These are phyloP conservation scores for Ernsta delagoae DNA, from an alignment of 2,888 invertebrate species.

Conservation along the genomic window DNA sequence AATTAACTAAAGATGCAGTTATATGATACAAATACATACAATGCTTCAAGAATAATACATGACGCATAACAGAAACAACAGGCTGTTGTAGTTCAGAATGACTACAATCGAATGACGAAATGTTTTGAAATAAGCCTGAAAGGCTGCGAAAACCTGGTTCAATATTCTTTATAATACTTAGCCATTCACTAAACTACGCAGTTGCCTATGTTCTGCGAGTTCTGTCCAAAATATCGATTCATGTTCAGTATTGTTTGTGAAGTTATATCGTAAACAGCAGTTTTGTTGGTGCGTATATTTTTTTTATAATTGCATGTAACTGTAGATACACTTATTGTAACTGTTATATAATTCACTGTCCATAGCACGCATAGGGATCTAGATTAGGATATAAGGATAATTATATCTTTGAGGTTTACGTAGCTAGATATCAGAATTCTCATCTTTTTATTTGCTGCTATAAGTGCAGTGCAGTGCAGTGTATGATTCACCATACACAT, in stretches of 20 bases:
- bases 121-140: background rate
- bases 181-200: slow-evolving; percentile 10
- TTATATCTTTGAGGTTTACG: too few relatives aligned
- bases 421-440: too few relatives aligned
- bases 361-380: too few relatives aligned
- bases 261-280: background rate
- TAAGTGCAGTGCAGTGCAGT: too few relatives aligned
- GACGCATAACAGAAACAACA: background rate
- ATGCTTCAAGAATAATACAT: background rate
- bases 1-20: too few relatives aligned
- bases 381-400: too few relatives aligned
- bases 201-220: background rate
- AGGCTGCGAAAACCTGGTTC: slow-evolving; percentile 6
- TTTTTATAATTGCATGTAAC: background rate
- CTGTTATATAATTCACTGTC: too few relatives aligned
- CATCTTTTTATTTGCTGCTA: too few relatives aligned
- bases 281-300: background rate
- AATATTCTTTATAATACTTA: background rate
- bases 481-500: too few relatives aligned
- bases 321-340: too few relatives aligned
- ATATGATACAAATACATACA: too few relatives aligned
- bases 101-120: slow-evolving; percentile 3
- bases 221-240: slow-evolving; percentile 5
- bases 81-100: background rate
- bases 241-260: slow-evolving; percentile 17